phyloP scores from a whole-genome alignment of 2,113 vertebrate genomes.

The Tachysurus fulvidraco region DNA sequence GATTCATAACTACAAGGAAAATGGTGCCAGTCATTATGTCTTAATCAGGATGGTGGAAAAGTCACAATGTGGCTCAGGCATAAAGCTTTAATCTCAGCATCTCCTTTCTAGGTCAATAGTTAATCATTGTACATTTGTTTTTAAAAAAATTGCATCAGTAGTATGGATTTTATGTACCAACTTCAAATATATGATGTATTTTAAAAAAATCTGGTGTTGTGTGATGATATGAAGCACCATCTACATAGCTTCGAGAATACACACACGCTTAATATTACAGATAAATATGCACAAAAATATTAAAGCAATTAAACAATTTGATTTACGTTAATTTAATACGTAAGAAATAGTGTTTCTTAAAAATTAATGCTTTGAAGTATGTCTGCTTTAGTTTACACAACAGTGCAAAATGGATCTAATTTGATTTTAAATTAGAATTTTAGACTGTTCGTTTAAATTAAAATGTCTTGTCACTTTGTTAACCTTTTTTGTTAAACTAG shows the following conservation, averaged over 20 bases:
- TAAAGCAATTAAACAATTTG: too few species aligned
- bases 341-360: too few species aligned
- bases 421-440: too few species aligned
- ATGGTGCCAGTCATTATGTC: neutral
- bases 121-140: neutral
- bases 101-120: constrained; percentile 2
- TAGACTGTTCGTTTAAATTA: too few species aligned
- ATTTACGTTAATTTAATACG: too few species aligned
- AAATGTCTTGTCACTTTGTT: too few species aligned
- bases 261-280: too few species aligned
- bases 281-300: neutral
- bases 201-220: neutral
- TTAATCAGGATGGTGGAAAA: neutral
- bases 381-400: too few species aligned
- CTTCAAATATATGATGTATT: constrained; percentile 28
- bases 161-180: constrained; percentile 6
- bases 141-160: neutral
- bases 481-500: too few species aligned
- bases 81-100: constrained; percentile 7
- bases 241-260: neutral
- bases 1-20: neutral
- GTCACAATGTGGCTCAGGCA: neutral
- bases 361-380: too few species aligned
- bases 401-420: too few species aligned
- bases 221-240: neutral